Conservation (phyloP, 2,797 vertebrate genomes). For the Synanceia verrucosa region DNA sequence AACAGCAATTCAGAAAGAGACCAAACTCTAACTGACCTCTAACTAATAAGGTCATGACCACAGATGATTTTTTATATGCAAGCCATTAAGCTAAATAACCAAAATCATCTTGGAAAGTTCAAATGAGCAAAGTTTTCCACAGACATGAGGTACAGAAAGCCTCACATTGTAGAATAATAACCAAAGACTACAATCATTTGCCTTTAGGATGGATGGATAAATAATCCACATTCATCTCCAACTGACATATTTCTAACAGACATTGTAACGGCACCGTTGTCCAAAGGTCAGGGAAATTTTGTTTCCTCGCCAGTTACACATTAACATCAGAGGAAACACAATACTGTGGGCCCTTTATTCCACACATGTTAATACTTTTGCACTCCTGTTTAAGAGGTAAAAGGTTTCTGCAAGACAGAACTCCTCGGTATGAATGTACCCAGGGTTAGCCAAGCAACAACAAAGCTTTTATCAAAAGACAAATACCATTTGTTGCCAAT, state of each 20-base stretch:
- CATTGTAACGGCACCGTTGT: neutral
- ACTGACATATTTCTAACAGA: neutral
- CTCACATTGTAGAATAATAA: neutral
- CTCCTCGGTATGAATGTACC: neutral
- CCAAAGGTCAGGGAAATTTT: constrained; percentile 7
- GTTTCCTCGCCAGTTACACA: constrained; percentile 34
- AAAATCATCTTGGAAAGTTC: constrained; percentile 1
- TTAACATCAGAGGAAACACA: constrained; percentile 20
- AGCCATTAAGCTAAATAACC: constrained; percentile 8
- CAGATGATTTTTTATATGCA: neutral
- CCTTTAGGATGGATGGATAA: neutral
- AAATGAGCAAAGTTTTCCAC: constrained; percentile 20
- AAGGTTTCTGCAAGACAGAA: neutral
- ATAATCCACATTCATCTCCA: neutral
- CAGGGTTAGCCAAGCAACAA: neutral
- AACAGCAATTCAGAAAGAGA: neutral
- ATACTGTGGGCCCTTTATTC: neutral
- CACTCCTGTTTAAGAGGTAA: neutral
- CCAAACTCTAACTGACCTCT: neutral
- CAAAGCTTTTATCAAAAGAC: neutral
- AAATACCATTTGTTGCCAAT: neutral
- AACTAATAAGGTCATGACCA: neutral
- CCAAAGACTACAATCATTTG: neutral
- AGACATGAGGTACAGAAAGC: neutral
- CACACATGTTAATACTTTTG: neutral